Percentiles rank a stretch among this genome's conserved stretches.
These are phyloP conservation scores for Scartelaos histophorus DNA, from an alignment of 2,113 vertebrate genomes.

Conservation along the genomic window DNA sequence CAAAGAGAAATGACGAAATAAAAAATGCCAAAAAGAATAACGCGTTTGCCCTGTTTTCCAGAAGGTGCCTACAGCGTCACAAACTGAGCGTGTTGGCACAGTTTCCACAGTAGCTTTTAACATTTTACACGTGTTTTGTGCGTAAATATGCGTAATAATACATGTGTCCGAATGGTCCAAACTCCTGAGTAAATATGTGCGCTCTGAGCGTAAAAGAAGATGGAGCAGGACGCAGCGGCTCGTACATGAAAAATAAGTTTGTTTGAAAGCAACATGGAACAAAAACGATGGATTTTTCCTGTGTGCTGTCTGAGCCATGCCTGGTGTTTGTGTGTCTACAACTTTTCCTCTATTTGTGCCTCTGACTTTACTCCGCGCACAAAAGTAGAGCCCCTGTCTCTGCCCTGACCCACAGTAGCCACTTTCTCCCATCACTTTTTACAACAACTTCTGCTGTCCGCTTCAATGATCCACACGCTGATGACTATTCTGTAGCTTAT, in stretches of 20 bases:
- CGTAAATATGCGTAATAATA: neutral
- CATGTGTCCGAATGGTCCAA: neutral
- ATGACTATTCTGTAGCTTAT: neutral
- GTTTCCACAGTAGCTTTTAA: too few species aligned
- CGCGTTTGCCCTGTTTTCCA: neutral
- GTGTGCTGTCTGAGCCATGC: too few species aligned
- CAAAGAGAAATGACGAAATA: too few species aligned
- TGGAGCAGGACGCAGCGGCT: slow-evolving; percentile 41
- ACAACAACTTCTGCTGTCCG: neutral
- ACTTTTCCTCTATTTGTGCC: slow-evolving; percentile 1
- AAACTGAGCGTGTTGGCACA: neutral
- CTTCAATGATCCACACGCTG: neutral
- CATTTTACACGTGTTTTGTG: neutral
- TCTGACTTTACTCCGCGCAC: neutral
- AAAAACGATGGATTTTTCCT: neutral
- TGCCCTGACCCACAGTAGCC: neutral
- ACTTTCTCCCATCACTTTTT: neutral
- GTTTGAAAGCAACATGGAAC: neutral
- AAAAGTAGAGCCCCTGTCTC: neutral
- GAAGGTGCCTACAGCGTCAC: neutral
- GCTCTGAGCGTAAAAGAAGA: neutral
- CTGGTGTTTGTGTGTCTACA: neutral
- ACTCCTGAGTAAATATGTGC: neutral
- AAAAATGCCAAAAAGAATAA: too few species aligned
- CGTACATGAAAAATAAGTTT: slow-evolving; percentile 33